Evolutionary conservation across 1,140 invertebrate species (phyloP).

Genomic region (Pseudomyrmex cubaensis): DNA sequence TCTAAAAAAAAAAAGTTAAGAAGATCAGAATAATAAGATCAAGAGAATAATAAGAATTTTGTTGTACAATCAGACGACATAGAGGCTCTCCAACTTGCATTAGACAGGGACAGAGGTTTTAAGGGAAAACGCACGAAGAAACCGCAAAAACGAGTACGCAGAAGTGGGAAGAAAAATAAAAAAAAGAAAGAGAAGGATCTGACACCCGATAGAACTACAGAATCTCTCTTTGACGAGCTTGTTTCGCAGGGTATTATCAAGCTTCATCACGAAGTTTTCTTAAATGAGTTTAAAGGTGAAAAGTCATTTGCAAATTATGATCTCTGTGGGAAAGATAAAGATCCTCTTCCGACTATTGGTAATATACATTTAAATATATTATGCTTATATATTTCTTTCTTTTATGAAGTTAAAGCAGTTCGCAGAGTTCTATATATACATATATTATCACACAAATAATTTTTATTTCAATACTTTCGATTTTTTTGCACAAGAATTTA

Average conservation of each 20-base stretch:
- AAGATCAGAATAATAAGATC: not conserved
- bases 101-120: conserved; percentile 90
- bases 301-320: conserved; percentile 89
- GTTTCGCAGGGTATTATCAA: conserved; percentile 95
- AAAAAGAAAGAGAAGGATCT: conserved; percentile 98
- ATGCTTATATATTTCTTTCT: not conserved
- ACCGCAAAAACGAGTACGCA: conserved; percentile 91
- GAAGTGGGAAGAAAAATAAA: conserved; percentile 94
- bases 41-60: not conserved
- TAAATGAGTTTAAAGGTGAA: conserved; percentile 93
- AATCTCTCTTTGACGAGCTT: conserved; percentile 96
- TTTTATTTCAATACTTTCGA: too few relatives aligned
- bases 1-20: not conserved
- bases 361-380: conserved; percentile 9
- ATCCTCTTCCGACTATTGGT: conserved; percentile 86
- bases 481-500: too few relatives aligned
- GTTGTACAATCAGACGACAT: conserved; percentile 76
- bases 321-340: conserved; percentile 84
- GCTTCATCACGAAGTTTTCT: conserved; percentile 89
- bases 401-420: not conserved
- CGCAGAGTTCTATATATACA: not conserved
- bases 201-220: conserved; percentile 95
- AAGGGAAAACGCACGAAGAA: conserved; percentile 93
- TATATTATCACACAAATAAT: too few relatives aligned
- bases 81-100: conserved; percentile 87